Base-by-base conservation (phyloP, 2,888 invertebrate genomes). In the Cryptocheilus praepositus region DNA sequence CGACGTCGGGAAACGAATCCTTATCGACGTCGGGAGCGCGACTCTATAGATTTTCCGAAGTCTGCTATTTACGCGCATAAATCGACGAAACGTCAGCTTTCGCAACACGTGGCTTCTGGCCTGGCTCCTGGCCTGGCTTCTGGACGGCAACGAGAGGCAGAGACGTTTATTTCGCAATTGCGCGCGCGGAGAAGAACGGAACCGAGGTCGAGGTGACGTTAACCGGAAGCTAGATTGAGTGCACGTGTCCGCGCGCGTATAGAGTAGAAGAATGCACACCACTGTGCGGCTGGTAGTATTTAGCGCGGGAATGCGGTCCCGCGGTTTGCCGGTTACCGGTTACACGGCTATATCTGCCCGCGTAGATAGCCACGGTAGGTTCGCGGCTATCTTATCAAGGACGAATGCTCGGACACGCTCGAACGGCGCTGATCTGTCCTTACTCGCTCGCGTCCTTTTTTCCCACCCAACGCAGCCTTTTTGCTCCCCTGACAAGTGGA, bases 321-420 rank as follows among this genome's bases (percentile, higher is more conserved):
- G 75, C 68, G 67, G 59, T 67, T 66, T 52, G 66, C 69, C 77
- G 76, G 76, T 80, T 79, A 64, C 69, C 77, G 74, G 68, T 77
- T 79, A 59, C 67, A 71, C 79, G 73, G 69, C 43, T 36, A 28
- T 28, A 22, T 55, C 55, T 55, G 25, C 16, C 3, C 16, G 53
- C 21, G 53, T 19, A 21, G 16, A 15, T 53, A 53, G n/a, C 63
- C 70, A 65, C 61, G 70, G 28, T 69, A 74, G 69, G 73, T 8
- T 11, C 79, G 70, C 63, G 61, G 67, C 65, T 81, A 74, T 79
- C 77, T 77, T 79, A 83, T 82, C 83, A 83, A 81, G 81, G 81
- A 77, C 81, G 77, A 80, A 75, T 73, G 66, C 74, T 67, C 63
- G 68, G 65, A 76, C 71, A 76, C 73, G 70, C 73, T 69, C 60